These are phyloP conservation scores for Lepidurus apus DNA, from an alignment of 1,140 invertebrate species.

Conservation along the genomic window DNA sequence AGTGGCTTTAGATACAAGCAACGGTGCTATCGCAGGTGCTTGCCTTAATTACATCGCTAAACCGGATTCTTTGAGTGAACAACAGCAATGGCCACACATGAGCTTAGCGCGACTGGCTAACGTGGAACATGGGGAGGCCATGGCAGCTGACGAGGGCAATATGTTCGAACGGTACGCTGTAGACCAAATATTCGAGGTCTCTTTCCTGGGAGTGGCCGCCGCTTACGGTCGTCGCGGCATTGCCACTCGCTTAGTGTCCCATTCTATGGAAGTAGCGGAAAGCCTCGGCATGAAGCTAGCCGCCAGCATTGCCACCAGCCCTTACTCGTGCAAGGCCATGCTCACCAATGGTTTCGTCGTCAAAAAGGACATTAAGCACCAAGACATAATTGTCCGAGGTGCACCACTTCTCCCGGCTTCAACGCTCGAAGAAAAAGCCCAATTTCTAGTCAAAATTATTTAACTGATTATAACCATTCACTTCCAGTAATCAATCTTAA, in stretches of 20 bases:
- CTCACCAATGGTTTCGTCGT: background rate
- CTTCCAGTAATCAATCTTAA: too few species aligned
- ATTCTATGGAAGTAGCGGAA: background rate
- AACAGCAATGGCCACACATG: conserved; percentile 9
- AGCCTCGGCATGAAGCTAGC: background rate
- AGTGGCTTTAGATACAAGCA: background rate
- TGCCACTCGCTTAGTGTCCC: background rate
- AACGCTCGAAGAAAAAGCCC: background rate
- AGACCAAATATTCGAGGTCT: background rate
- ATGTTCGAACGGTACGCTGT: background rate
- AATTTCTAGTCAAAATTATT: background rate
- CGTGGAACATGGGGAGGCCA: background rate
- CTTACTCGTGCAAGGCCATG: background rate
- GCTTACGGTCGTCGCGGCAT: background rate
- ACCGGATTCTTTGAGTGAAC: background rate
- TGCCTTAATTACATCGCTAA: background rate
- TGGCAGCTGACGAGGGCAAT: background rate
- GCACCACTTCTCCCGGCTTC: background rate
- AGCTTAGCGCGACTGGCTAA: background rate
- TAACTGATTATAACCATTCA: too few species aligned
- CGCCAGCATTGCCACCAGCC: background rate
- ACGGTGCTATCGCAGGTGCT: background rate
- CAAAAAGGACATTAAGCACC: background rate
- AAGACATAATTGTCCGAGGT: background rate
- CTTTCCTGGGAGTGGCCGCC: background rate